Conservation (phyloP, 2,797 vertebrate genomes). For the Pangasius krempfi region DNA sequence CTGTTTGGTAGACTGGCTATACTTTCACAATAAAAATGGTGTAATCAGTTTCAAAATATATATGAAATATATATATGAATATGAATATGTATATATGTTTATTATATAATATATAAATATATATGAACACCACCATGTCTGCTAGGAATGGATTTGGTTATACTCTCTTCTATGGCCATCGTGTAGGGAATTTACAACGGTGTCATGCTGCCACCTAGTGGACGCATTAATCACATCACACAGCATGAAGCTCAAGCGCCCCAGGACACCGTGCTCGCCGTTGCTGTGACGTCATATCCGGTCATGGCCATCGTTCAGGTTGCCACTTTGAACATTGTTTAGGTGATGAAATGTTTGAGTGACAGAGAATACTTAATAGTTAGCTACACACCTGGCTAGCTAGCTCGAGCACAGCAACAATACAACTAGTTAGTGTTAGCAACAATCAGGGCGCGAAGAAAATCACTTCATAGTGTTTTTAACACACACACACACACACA, state of each 20-base stretch:
- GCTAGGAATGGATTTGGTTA: background rate
- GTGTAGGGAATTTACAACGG: background rate
- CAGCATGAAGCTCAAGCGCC: too few species aligned
- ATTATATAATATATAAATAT: background rate
- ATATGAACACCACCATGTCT: background rate
- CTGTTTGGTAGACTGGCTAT: background rate
- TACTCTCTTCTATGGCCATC: too few species aligned
- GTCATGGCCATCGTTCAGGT: background rate
- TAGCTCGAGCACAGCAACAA: background rate
- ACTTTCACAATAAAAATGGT: background rate
- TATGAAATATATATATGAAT: background rate
- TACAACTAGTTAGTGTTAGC: background rate
- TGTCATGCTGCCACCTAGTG: conserved; percentile 4
- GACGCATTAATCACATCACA: background rate
- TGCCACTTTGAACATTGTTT: background rate
- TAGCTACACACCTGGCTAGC: background rate
- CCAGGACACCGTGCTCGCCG: too few species aligned
- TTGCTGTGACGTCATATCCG: background rate
- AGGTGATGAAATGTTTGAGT: background rate
- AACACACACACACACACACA: background rate
- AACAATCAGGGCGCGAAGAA: background rate
- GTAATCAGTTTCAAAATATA: background rate
- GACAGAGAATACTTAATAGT: background rate
- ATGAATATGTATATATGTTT: background rate
- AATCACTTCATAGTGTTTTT: background rate